phyloP scores from a whole-genome alignment of 2,888 invertebrate genomes.

The Dendrolimus pini region DNA sequence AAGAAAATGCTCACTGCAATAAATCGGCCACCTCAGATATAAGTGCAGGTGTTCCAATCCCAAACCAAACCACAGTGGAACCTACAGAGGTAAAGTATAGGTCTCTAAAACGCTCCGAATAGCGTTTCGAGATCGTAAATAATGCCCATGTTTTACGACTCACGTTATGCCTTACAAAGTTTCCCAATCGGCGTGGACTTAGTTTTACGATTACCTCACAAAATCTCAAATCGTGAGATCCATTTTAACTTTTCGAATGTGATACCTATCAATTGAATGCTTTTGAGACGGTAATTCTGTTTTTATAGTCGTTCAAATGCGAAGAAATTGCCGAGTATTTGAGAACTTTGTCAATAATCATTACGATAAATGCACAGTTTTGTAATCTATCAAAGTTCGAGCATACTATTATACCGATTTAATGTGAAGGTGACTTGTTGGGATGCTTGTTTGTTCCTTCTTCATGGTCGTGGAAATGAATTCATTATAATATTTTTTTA shows the following conservation, averaged over 20 bases:
- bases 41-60: neutral
- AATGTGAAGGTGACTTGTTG: too few relatives aligned
- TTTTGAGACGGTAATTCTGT: conserved; percentile 7
- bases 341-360: too few relatives aligned
- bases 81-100: neutral
- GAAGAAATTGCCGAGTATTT: too few relatives aligned
- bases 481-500: too few relatives aligned
- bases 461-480: too few relatives aligned
- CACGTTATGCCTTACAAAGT: conserved; percentile 41
- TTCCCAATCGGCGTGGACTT: conserved; percentile 38
- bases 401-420: too few relatives aligned
- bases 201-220: conserved; percentile 43
- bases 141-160: conserved; percentile 36
- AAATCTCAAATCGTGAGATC: conserved; percentile 20
- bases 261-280: neutral
- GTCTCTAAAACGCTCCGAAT: neutral
- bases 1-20: too few relatives aligned
- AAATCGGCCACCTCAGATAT: too few relatives aligned
- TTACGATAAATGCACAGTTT: too few relatives aligned
- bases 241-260: conserved; percentile 11
- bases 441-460: too few relatives aligned
- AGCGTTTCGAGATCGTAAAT: conserved; percentile 28
- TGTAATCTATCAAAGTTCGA: too few relatives aligned
- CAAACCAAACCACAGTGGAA: neutral
- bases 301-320: neutral